These are phyloP conservation scores for Tholera decimalis DNA, from an alignment of 2,888 invertebrate species.

Conservation along the genomic window DNA sequence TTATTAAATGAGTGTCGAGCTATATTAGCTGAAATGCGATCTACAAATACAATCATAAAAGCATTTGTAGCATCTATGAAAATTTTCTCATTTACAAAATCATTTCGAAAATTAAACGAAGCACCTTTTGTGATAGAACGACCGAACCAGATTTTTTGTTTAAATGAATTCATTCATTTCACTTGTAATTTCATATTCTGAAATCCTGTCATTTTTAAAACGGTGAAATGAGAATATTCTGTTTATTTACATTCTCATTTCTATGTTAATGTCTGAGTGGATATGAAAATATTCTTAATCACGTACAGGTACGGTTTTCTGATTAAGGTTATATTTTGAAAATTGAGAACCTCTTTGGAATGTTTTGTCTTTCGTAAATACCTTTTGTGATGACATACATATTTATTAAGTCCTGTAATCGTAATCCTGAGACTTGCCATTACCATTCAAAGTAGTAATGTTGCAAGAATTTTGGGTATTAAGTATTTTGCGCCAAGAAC, in stretches of 20 bases:
- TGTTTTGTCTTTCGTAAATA: background rate
- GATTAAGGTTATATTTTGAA: background rate
- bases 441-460: too few relatives aligned
- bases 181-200: constrained; percentile 27
- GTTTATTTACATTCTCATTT: constrained; percentile 42
- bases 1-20: constrained; percentile 8
- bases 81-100: constrained; percentile 7
- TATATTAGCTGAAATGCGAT: constrained; percentile 17
- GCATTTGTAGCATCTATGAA: constrained; percentile 4
- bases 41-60: constrained; percentile 27
- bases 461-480: too few relatives aligned
- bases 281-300: constrained; percentile 1
- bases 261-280: constrained; percentile 42
- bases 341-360: background rate
- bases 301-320: background rate
- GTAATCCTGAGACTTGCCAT: too few relatives aligned
- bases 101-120: constrained; percentile 20
- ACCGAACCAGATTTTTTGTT: constrained; percentile 6
- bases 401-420: background rate
- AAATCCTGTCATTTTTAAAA: constrained; percentile 28
- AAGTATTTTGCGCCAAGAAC: too few relatives aligned
- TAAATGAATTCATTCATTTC: constrained; percentile 25
- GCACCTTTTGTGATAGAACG: background rate
- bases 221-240: background rate
- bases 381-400: background rate